A percentile compares a stretch with the other conserved stretches of the same genome.
phyloP scores from a whole-genome alignment of 2,797 vertebrate genomes.

The Peromyscus melanophrys region DNA sequence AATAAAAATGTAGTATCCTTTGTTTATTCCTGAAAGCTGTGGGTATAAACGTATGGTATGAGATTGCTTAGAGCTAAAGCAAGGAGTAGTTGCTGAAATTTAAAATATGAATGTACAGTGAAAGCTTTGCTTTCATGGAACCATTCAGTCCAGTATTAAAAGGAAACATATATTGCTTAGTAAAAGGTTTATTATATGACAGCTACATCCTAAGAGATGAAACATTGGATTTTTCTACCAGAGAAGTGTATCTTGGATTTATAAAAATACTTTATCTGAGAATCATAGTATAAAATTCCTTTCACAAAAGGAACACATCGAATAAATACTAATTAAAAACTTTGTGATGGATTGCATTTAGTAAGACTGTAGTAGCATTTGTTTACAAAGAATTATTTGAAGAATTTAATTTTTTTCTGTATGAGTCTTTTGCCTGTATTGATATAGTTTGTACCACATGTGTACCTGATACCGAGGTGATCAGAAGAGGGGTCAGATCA shows the following conservation, averaged over 20 bases:
- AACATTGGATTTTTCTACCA: slow-evolving; percentile 5
- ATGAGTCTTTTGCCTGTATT: too few species aligned
- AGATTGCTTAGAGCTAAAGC: slow-evolving; percentile 39
- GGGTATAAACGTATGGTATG: not conserved
- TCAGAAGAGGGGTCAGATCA: not conserved
- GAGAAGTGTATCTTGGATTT: slow-evolving; percentile 46
- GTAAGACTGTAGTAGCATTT: slow-evolving; percentile 4
- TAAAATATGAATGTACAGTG: not conserved
- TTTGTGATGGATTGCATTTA: slow-evolving; percentile 28
- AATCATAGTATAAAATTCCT: slow-evolving; percentile 42
- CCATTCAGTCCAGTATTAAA: not conserved
- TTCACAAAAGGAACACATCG: slow-evolving; percentile 39
- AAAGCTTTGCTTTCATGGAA: slow-evolving; percentile 1
- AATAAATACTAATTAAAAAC: slow-evolving; percentile 38
- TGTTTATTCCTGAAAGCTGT: slow-evolving; percentile 30
- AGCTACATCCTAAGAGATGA: not conserved
- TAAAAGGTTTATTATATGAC: not conserved
- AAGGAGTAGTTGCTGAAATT: slow-evolving; percentile 41
- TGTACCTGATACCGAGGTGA: not conserved
- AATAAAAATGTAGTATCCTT: not conserved
- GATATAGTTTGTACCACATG: not conserved
- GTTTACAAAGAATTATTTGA: slow-evolving; percentile 57
- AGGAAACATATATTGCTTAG: not conserved
- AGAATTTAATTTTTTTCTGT: slow-evolving; percentile 45
- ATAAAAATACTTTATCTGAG: slow-evolving; percentile 54